Percentiles rank a stretch among this genome's conserved stretches.
Evolutionary conservation across 2,888 invertebrate species (phyloP).

Genomic region (Trissolcus brochymenae): DNA sequence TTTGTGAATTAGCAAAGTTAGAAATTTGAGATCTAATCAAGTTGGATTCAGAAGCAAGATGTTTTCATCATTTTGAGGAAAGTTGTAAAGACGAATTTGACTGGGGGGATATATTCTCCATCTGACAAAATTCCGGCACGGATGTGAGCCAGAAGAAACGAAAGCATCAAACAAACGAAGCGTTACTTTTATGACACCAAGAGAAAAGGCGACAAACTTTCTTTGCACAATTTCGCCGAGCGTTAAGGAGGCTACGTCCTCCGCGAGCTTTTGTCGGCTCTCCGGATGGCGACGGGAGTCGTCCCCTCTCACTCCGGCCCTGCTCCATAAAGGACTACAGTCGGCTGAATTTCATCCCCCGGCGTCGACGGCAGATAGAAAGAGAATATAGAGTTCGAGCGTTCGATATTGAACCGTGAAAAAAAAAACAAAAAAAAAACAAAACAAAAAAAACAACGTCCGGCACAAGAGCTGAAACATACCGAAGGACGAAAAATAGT

Average conservation of each 20-base stretch:
- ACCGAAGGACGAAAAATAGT: slow-evolving; percentile 35
- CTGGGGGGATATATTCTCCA: slow-evolving; percentile 5
- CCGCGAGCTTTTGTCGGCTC: slow-evolving; percentile 35
- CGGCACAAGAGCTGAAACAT: slow-evolving; percentile 51
- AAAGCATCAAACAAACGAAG: slow-evolving; percentile 43
- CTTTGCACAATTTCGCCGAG: slow-evolving; percentile 44
- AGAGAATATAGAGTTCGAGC: slow-evolving; percentile 55
- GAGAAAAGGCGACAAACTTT: slow-evolving; percentile 40
- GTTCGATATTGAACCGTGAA: slow-evolving; percentile 70
- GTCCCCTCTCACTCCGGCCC: slow-evolving; percentile 43
- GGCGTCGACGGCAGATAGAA: slow-evolving; percentile 53
- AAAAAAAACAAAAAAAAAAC: slow-evolving; percentile 64
- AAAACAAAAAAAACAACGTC: slow-evolving; percentile 59
- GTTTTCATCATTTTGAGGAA: background rate
- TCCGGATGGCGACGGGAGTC: slow-evolving; percentile 35
- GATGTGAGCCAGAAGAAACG: slow-evolving; percentile 40
- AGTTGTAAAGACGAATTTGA: slow-evolving; percentile 30
- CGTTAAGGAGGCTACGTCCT: slow-evolving; percentile 36
- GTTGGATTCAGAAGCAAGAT: background rate
- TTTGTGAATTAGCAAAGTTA: too few species aligned
- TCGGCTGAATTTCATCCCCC: slow-evolving; percentile 62
- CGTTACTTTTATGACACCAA: slow-evolving; percentile 49
- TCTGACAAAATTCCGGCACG: slow-evolving; percentile 29
- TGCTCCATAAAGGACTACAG: slow-evolving; percentile 57
- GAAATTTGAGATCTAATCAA: too few species aligned